Evolutionary conservation across 35 echinoderm and acorn worm genomes (phyloP).

Genomic region (Antedon bifida): DNA sequence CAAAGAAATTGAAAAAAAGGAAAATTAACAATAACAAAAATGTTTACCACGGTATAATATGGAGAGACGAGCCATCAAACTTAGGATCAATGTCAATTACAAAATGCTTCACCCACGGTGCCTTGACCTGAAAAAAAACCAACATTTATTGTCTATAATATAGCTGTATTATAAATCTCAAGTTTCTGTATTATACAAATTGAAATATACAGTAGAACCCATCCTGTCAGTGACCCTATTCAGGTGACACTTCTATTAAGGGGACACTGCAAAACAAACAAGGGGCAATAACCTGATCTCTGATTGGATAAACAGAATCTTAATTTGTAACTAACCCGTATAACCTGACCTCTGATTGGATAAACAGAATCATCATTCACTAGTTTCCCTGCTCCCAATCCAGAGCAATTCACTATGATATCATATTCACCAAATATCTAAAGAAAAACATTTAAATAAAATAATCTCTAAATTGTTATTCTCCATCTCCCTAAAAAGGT

Average conservation of each 20-base stretch:
- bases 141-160: neutral
- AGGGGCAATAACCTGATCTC: too few species aligned
- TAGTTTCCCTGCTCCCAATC: conserved; percentile 11
- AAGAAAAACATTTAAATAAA: neutral
- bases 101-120: conserved; percentile 8
- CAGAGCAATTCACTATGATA: conserved; percentile 27
- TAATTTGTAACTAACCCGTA: conserved; percentile 3
- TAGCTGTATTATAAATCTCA: too few species aligned
- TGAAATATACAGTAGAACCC: too few species aligned
- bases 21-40: too few species aligned
- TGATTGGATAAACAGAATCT: neutral
- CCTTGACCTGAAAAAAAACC: neutral
- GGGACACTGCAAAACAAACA: too few species aligned
- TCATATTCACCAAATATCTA: conserved; percentile 30
- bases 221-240: too few species aligned
- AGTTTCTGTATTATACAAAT: too few species aligned
- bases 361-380: conserved; percentile 7
- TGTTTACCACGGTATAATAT: conserved; percentile 9
- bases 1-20: too few species aligned
- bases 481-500: neutral
- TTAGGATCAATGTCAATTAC: neutral
- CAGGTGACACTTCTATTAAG: too few species aligned
- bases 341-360: conserved; percentile 16
- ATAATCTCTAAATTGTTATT: neutral
- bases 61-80: neutral